phyloP scores from a whole-genome alignment of 2,113 vertebrate genomes.

The Crotalus horridus region DNA sequence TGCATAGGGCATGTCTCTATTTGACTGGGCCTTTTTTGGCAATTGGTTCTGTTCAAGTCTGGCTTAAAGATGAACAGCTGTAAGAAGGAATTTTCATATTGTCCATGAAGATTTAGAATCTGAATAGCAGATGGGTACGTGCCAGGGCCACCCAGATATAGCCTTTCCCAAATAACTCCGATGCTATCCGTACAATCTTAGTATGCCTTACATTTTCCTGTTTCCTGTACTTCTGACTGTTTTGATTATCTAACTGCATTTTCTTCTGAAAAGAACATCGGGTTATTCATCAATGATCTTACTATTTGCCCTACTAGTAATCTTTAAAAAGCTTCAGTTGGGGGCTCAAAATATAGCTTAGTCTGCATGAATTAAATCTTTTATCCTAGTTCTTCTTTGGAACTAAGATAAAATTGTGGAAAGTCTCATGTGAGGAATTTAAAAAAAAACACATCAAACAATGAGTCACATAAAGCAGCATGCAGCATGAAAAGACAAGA shows the following conservation, averaged over 20 bases:
- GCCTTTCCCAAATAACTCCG: background rate
- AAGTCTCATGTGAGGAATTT: background rate
- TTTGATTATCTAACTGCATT: background rate
- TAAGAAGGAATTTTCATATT: background rate
- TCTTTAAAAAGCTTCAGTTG: conserved; percentile 9
- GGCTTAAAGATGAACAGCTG: background rate
- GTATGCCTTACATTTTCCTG: conserved; percentile 16
- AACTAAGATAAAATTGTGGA: conserved; percentile 9
- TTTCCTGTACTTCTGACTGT: background rate
- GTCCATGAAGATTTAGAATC: background rate
- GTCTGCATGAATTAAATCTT: conserved; percentile 8
- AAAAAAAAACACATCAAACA: conserved; percentile 7
- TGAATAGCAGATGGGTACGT: background rate
- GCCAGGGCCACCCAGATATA: background rate
- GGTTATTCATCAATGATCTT: conserved; percentile 24
- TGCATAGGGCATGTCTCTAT: background rate
- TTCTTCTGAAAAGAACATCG: conserved; percentile 23
- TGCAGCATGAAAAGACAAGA: background rate
- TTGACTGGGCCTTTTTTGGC: background rate
- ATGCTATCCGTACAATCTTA: conserved; percentile 16
- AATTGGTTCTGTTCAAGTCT: background rate
- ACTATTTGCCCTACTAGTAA: conserved; percentile 25
- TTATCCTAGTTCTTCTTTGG: background rate
- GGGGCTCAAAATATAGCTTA: background rate
- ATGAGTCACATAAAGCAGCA: conserved; percentile 29